These are phyloP conservation scores for Zaprionus lachaisei DNA, from an alignment of 1,140 invertebrate species.

Conservation along the genomic window DNA sequence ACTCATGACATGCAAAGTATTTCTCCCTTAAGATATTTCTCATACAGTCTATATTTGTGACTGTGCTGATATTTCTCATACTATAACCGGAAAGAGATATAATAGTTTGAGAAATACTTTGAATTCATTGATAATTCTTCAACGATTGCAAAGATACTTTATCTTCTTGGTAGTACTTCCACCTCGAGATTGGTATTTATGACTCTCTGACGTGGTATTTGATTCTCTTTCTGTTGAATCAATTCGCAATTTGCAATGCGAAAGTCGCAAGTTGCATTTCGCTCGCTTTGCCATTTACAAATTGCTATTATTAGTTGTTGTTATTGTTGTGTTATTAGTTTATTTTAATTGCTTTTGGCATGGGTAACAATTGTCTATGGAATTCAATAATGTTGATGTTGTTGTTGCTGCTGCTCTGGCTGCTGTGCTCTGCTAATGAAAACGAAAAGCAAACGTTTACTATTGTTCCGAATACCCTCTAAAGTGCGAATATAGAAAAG, in stretches of 20 bases:
- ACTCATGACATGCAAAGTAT: background rate
- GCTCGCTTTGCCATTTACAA: slow-evolving; percentile 58
- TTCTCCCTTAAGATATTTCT: slow-evolving; percentile 2
- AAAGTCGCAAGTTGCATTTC: slow-evolving; percentile 29
- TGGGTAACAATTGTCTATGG: slow-evolving; percentile 67
- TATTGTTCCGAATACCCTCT: background rate
- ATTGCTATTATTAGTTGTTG: slow-evolving; percentile 70
- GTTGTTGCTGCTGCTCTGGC: slow-evolving; percentile 16
- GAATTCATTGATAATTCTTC: background rate
- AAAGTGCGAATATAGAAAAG: background rate
- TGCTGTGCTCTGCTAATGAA: slow-evolving; percentile 42
- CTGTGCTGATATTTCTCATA: background rate
- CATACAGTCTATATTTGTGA: background rate
- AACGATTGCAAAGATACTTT: slow-evolving; percentile 10
- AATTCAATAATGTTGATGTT: slow-evolving; percentile 33
- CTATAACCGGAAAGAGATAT: background rate
- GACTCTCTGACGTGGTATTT: background rate
- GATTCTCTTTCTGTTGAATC: slow-evolving; percentile 51
- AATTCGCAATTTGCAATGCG: slow-evolving; percentile 34
- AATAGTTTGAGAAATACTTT: slow-evolving; percentile 22
- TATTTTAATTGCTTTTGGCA: slow-evolving; percentile 69
- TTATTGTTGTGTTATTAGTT: slow-evolving; percentile 11
- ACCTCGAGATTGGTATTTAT: slow-evolving; percentile 13
- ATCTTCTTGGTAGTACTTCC: background rate
- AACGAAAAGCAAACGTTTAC: slow-evolving; percentile 8